A percentile compares a stretch with the other conserved stretches of the same genome.
These are phyloP conservation scores for Idaea aversata DNA, from an alignment of 2,888 invertebrate species.

Conservation along the genomic window DNA sequence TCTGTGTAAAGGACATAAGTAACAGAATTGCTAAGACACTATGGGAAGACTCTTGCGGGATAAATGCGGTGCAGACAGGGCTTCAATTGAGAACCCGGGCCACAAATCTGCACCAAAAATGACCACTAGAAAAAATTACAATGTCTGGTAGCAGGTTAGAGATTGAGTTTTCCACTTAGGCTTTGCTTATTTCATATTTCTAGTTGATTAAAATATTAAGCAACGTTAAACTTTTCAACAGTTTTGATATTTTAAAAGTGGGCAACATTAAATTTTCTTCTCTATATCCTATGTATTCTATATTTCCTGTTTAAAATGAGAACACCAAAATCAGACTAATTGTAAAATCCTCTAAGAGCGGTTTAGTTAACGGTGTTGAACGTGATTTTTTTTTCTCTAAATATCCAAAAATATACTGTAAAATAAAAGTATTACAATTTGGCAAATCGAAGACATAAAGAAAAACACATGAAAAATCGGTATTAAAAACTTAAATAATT, in stretches of 20 bases:
- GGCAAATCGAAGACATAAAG: too few relatives aligned
- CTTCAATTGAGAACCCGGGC: too few relatives aligned
- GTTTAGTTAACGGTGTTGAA: slow-evolving; percentile 61
- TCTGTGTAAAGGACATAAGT: background rate
- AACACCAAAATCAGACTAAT: slow-evolving; percentile 73
- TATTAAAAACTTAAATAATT: too few relatives aligned
- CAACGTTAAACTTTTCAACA: too few relatives aligned
- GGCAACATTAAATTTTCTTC: slow-evolving; percentile 28
- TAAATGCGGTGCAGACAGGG: too few relatives aligned
- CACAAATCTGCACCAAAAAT: background rate
- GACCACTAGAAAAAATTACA: slow-evolving; percentile 42
- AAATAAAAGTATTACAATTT: too few relatives aligned
- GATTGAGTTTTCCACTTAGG: too few relatives aligned
- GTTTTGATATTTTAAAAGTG: slow-evolving; percentile 24
- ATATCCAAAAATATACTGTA: background rate
- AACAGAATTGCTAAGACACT: background rate
- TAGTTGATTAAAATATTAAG: too few relatives aligned
- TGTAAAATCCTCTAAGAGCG: slow-evolving; percentile 60
- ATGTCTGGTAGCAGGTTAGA: slow-evolving; percentile 17
- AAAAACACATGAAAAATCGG: too few relatives aligned
- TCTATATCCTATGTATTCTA: slow-evolving; percentile 43
- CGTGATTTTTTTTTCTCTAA: slow-evolving; percentile 14
- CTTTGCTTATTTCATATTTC: too few relatives aligned
- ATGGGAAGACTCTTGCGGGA: too few relatives aligned
- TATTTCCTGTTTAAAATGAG: slow-evolving; percentile 55